Evolutionary conservation across 2,888 invertebrate species (phyloP).

Genomic region (Parnassius orleans): DNA sequence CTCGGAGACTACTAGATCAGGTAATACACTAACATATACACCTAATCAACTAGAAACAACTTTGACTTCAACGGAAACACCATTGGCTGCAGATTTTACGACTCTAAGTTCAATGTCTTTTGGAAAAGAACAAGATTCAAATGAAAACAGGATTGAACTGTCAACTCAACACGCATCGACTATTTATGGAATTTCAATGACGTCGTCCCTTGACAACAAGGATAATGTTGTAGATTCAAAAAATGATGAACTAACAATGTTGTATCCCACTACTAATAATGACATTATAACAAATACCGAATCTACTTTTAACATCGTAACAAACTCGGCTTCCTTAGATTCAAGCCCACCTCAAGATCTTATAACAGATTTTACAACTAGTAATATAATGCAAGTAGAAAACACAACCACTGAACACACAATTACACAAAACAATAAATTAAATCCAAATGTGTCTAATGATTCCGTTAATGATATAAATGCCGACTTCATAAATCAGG

Average conservation of each 20-base stretch:
- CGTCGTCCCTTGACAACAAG: not conserved
- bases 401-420: too few relatives aligned
- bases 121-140: not conserved
- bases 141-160: not conserved
- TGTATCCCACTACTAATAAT: not conserved
- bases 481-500: too few relatives aligned
- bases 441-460: too few relatives aligned
- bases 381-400: too few relatives aligned
- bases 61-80: not conserved
- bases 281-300: not conserved
- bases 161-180: not conserved
- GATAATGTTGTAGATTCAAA: too few relatives aligned
- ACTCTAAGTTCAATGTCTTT: not conserved
- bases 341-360: too few relatives aligned
- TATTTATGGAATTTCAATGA: constrained; percentile 1
- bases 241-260: not conserved
- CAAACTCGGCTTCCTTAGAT: too few relatives aligned
- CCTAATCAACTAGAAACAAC: not conserved
- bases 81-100: constrained; percentile 2
- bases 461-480: too few relatives aligned
- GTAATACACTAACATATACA: too few relatives aligned
- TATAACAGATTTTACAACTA: too few relatives aligned
- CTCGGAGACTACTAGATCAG: not conserved
- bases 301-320: not conserved
- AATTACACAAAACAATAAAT: too few relatives aligned